Evolutionary conservation across 2,113 vertebrate genomes (phyloP), one percentile per base, ranked within the genome.

Genomic region (Podarcis muralis): DNA sequence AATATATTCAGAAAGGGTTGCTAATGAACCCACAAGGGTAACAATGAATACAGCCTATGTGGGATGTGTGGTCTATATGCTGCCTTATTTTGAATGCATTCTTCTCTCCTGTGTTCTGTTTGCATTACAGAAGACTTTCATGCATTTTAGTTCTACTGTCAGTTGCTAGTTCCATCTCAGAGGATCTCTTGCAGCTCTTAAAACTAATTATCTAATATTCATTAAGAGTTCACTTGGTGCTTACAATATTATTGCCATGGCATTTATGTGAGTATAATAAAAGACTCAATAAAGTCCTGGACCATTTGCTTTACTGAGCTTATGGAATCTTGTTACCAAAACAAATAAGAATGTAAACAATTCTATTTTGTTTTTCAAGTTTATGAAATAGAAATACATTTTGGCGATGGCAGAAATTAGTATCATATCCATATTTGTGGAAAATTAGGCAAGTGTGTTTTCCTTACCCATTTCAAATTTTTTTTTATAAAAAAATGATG

Each of bases 131-230:
- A 22, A 90, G 68, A 7, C 53, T 79, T 65, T 92, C 22, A 86
- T 43, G 53, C 75, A 92, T 57, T 83, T 83, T 87, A 53, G 1
- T 37, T 85, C 71, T 91, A 74, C 8, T 74, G 25, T 77, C 5
- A 78, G 15, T 69, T 90, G 15, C 22, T 89, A 87, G 89, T 88
- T 94, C 37, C 79, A 75, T 72, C 80, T 80, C 83, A 75, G 11
- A 66, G 74, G 83, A 66, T 57, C 43, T 13, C 86, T 76, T 22
- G n/a, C 79, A 83, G 86, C 37, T 35, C 35, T 87, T 88, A 84
- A 85, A 93, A 93, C 85, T 57, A 88, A 85, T 91, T 91, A 89
- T 81, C 62, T 86, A 81, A 66, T 83, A 91, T 88, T 76, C 48
- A 90, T 32, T 87, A 87, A 74, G 4, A 68, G 77, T 88, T 86